phyloP scores from a whole-genome alignment of 2,888 invertebrate species.

The Hoplodrina blanda region DNA sequence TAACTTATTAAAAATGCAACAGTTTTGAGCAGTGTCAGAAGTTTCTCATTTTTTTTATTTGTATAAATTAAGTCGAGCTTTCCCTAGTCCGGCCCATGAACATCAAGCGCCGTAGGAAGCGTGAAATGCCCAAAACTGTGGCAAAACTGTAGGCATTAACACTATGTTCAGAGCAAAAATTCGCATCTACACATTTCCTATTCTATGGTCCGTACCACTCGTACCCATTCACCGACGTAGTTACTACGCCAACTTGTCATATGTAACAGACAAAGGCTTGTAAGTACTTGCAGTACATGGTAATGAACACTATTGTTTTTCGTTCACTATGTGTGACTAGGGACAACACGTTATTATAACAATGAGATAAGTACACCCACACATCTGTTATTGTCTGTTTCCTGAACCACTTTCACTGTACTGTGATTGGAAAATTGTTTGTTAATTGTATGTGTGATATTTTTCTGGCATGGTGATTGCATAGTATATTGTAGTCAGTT shows the following conservation, averaged over 20 bases:
- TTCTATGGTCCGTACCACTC: conserved; percentile 25
- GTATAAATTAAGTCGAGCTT: no score
- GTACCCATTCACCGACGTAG: conserved; percentile 17
- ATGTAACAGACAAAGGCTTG: conserved; percentile 35
- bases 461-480: not conserved
- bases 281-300: conserved; percentile 29
- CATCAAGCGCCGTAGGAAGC: no score
- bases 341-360: conserved; percentile 38
- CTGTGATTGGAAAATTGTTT: conserved; percentile 41
- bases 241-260: conserved; percentile 32
- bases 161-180: not conserved
- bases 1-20: no score
- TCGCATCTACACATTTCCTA: conserved; percentile 1
- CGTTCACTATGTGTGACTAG: conserved; percentile 54
- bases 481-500: not conserved
- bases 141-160: not conserved
- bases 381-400: conserved; percentile 32
- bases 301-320: conserved; percentile 61
- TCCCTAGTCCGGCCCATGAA: no score
- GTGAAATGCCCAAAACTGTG: not conserved
- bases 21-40: no score
- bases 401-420: conserved; percentile 48
- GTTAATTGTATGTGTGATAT: not conserved
- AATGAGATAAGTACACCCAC: conserved; percentile 49
- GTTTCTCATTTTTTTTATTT: no score